These are phyloP conservation scores for Littorina saxatilis DNA, from an alignment of 1,140 invertebrate genomes.

Conservation along the genomic window DNA sequence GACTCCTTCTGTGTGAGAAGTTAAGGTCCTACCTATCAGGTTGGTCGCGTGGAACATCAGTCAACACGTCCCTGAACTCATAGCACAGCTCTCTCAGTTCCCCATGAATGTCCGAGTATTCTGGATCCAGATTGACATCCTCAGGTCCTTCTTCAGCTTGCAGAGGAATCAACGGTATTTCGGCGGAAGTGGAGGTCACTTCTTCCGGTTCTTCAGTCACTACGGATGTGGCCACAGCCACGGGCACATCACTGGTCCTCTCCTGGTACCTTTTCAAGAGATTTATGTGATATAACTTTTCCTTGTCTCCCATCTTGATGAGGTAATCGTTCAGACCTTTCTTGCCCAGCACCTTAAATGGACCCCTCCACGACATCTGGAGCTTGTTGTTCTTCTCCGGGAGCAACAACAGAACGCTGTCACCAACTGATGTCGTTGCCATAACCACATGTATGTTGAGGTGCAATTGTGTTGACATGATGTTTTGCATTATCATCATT, in stretches of 20 bases:
- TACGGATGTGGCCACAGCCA: not conserved
- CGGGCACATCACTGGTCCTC: not conserved
- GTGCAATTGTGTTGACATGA: too few species aligned
- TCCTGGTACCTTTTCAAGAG: conserved; percentile 43
- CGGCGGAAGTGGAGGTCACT: not conserved
- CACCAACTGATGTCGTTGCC: conserved; percentile 17
- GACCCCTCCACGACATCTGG: conserved; percentile 44
- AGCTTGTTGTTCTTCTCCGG: conserved; percentile 45
- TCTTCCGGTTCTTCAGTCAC: not conserved
- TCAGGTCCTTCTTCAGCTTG: not conserved
- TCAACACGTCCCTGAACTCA: conserved; percentile 15
- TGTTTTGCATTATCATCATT: too few species aligned
- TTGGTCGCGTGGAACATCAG: conserved; percentile 43
- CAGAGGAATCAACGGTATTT: not conserved
- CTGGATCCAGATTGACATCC: not conserved
- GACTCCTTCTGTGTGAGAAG: too few species aligned
- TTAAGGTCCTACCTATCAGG: too few species aligned
- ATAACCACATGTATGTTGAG: too few species aligned
- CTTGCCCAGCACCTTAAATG: conserved; percentile 34
- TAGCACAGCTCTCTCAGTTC: not conserved
- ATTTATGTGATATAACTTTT: conserved; percentile 44
- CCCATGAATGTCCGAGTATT: not conserved
- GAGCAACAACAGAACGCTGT: conserved; percentile 40
- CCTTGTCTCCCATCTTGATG: conserved; percentile 33
- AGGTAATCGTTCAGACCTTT: conserved; percentile 27